These are phyloP conservation scores for Ptychodera flava DNA, from an alignment of 35 echinoderm and acorn worm genomes.

Conservation along the genomic window DNA sequence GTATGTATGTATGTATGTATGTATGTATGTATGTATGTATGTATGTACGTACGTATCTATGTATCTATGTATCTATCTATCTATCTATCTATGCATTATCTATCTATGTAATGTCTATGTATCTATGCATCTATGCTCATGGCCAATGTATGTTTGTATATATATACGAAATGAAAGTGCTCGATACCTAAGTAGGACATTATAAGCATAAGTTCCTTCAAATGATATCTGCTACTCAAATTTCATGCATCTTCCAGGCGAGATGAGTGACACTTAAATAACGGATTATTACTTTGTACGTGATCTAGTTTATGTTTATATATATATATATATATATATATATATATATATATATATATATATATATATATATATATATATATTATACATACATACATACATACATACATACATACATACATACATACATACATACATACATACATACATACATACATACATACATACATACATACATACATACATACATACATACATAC, in stretches of 20 bases:
- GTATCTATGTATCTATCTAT: background rate
- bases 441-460: slow-evolving; percentile 2
- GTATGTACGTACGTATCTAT: background rate
- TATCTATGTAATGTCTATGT: too few species aligned
- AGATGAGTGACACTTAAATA: background rate
- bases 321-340: background rate
- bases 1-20: background rate
- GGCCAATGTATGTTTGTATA: too few species aligned
- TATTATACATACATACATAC: background rate
- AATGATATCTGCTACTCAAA: background rate
- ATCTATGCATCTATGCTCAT: too few species aligned
- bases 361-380: background rate
- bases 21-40: background rate
- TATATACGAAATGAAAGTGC: too few species aligned
- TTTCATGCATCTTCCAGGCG: background rate
- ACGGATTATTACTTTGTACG: background rate
- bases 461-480: background rate
- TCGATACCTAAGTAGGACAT: too few species aligned
- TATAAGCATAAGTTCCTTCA: background rate
- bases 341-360: background rate
- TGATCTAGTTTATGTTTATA: background rate
- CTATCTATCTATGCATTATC: background rate
- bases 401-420: slow-evolving; percentile 2
- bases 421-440: background rate
- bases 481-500: background rate